phyloP scores from a whole-genome alignment of 2,113 vertebrate genomes.

The Mobula hypostoma region DNA sequence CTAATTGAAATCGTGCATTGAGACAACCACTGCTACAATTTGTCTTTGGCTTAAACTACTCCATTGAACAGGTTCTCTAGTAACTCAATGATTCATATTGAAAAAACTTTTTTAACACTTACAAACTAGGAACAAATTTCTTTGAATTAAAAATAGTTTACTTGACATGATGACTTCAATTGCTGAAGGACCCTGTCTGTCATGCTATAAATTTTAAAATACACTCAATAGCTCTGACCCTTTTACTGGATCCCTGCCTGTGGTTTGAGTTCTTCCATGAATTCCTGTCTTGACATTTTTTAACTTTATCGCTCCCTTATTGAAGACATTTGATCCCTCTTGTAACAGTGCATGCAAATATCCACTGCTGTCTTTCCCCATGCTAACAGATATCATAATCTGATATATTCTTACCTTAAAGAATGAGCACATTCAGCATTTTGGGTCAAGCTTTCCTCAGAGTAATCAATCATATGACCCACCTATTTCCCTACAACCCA shows the following conservation, averaged over 20 bases:
- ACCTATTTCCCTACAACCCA: no score
- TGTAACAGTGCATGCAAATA: not conserved
- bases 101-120: not conserved
- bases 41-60: not conserved
- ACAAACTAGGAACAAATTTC: not conserved
- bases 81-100: not conserved
- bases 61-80: not conserved
- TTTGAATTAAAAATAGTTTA: not conserved
- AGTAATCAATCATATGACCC: no score
- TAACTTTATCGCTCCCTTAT: not conserved
- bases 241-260: not conserved
- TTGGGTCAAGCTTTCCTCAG: no score
- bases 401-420: not conserved
- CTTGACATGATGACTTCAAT: not conserved
- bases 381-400: not conserved
- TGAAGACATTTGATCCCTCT: constrained; percentile 7
- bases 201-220: not conserved
- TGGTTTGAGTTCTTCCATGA: not conserved
- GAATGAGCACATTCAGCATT: no score
- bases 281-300: constrained; percentile 5
- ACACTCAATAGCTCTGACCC: not conserved
- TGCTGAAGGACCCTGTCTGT: not conserved
- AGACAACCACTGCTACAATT: no score
- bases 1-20: no score
- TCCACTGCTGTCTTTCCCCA: not conserved